Evolutionary conservation across 2,888 invertebrate species (phyloP).

Genomic region (Platerodrilus igneus): DNA sequence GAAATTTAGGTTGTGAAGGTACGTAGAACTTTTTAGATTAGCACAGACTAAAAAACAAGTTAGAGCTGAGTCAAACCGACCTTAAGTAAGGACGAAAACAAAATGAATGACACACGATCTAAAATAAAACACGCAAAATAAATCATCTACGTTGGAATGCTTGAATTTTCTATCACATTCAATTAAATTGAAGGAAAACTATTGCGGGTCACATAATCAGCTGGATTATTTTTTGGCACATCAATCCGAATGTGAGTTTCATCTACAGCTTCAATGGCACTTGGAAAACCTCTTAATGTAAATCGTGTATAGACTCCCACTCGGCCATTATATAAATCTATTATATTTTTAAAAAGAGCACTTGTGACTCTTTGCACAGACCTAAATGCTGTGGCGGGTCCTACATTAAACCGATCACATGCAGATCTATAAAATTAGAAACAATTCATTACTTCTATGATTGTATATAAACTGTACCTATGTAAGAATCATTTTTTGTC

Average conservation of each 20-base stretch:
- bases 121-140: too few species aligned
- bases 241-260: constrained; percentile 24
- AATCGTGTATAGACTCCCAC: too few species aligned
- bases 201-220: constrained; percentile 22
- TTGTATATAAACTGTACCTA: too few species aligned
- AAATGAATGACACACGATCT: too few species aligned
- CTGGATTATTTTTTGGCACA: constrained; percentile 17
- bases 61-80: too few species aligned
- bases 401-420: constrained; percentile 27
- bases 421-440: constrained; percentile 26
- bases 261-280: constrained; percentile 26
- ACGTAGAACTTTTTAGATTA: too few species aligned
- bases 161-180: too few species aligned
- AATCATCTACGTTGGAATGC: too few species aligned
- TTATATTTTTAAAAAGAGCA: constrained; percentile 15
- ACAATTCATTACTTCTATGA: too few species aligned
- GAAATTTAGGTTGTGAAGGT: too few species aligned
- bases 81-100: too few species aligned
- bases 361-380: constrained; percentile 21
- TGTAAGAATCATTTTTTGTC: constrained; percentile 25
- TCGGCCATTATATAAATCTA: constrained; percentile 29
- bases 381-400: constrained; percentile 25
- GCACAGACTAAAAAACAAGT: too few species aligned
- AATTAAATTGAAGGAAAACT: constrained; percentile 22
- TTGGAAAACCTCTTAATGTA: constrained; percentile 25